phyloP scores from a whole-genome alignment of 2,888 invertebrate genomes.

The Chrysodeixis includens region DNA sequence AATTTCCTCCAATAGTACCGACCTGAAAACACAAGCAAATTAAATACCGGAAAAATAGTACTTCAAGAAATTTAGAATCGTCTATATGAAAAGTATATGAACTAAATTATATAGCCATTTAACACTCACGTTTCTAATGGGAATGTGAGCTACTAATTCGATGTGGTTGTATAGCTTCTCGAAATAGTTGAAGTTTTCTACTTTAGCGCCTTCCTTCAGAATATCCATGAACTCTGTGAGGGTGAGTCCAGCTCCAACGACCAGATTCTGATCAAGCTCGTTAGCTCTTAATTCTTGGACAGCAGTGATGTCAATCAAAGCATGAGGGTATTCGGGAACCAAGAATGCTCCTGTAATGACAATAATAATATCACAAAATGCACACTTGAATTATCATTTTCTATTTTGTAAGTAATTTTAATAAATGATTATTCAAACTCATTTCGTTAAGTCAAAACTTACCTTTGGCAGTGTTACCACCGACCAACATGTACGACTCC shows the following conservation, averaged over 20 bases:
- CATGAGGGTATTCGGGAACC: slow-evolving; percentile 70
- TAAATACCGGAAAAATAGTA: neutral
- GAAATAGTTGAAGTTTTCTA: slow-evolving; percentile 88
- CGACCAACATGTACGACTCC: slow-evolving; percentile 89
- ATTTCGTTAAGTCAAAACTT: no score
- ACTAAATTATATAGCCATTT: neutral
- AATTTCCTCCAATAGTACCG: slow-evolving; percentile 92
- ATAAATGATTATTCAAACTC: no score
- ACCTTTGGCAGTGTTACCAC: slow-evolving; percentile 92
- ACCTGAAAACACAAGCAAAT: slow-evolving; percentile 72
- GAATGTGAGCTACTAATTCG: slow-evolving; percentile 91
- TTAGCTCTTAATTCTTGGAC: slow-evolving; percentile 87
- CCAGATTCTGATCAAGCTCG: slow-evolving; percentile 76
- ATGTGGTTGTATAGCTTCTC: slow-evolving; percentile 90
- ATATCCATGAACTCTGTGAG: slow-evolving; percentile 86
- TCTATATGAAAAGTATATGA: neutral
- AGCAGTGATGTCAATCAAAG: slow-evolving; percentile 89
- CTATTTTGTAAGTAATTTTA: no score
- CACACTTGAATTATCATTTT: no score
- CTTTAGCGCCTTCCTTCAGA: slow-evolving; percentile 66
- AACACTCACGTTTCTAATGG: slow-evolving; percentile 91
- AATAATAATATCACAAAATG: no score
- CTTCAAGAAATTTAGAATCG: neutral
- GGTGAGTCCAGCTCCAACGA: slow-evolving; percentile 88
- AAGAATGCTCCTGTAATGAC: slow-evolving; percentile 77